phyloP scores from a whole-genome alignment of 2,113 vertebrate species.

The Strix uralensis region DNA sequence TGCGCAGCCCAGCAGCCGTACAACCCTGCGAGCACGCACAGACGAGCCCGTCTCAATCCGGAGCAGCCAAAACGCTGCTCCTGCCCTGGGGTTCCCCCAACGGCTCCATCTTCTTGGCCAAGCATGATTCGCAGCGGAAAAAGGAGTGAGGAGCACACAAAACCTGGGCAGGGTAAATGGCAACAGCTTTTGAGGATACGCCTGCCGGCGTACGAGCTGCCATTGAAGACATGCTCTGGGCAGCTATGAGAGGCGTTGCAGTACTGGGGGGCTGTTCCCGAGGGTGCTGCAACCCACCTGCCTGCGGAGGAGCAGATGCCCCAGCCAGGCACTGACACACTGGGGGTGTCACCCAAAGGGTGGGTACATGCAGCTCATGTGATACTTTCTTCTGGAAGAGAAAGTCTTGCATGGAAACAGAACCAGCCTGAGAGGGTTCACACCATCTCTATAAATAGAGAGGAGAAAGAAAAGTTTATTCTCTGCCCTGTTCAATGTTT shows the following conservation, averaged over 20 bases:
- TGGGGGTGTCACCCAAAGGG: background rate
- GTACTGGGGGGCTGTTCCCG: rapidly evolving
- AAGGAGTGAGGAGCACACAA: rapidly evolving
- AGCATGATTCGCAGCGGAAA: rapidly evolving
- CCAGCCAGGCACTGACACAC: background rate
- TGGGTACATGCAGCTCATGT: rapidly evolving
- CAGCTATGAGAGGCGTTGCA: rapidly evolving
- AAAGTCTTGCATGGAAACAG: background rate
- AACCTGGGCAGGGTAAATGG: background rate
- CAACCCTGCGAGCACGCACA: rapidly evolving
- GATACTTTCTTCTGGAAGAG: background rate
- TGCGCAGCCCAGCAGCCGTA: rapidly evolving
- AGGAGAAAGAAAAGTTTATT: background rate
- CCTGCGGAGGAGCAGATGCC: background rate
- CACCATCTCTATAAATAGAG: background rate
- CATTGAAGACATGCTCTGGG: rapidly evolving
- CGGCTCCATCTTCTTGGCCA: rapidly evolving
- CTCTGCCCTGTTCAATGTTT: background rate
- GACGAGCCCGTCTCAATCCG: rapidly evolving
- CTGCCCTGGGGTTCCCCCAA: background rate
- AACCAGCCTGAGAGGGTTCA: background rate
- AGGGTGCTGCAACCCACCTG: background rate
- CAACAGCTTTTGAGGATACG: rapidly evolving
- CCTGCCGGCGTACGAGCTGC: rapidly evolving
- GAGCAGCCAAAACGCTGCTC: background rate